These are phyloP conservation scores for Morone saxatilis DNA, from an alignment of 2,113 vertebrate species.

Conservation along the genomic window DNA sequence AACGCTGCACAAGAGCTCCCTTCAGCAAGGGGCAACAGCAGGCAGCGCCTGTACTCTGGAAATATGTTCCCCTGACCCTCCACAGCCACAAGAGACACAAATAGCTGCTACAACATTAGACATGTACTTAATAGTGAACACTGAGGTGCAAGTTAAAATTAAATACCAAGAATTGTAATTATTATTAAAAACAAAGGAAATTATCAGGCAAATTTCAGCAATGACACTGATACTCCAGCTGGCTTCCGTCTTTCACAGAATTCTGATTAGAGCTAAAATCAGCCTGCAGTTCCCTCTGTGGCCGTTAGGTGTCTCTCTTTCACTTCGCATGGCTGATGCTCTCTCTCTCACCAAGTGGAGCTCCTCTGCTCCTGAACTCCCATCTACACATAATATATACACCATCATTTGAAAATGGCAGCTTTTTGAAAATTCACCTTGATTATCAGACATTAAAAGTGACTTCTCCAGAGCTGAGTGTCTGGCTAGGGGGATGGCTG, in stretches of 20 bases:
- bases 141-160: not conserved
- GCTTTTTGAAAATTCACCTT: constrained; percentile 96
- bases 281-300: constrained; percentile 71
- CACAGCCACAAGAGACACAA: constrained; percentile 38
- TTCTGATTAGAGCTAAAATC: constrained; percentile 24
- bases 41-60: constrained; percentile 42
- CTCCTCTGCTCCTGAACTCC: constrained; percentile 79
- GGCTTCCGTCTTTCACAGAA: constrained; percentile 29
- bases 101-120: constrained; percentile 26
- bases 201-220: constrained; percentile 35
- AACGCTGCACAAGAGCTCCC: constrained; percentile 62
- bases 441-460: constrained; percentile 95
- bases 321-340: constrained; percentile 82
- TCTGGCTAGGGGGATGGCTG: constrained; percentile 93
- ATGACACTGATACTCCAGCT: constrained; percentile 57
- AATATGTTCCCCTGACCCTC: constrained; percentile 38
- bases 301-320: constrained; percentile 92
- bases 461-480: constrained; percentile 93
- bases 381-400: constrained; percentile 89
- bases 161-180: not conserved
- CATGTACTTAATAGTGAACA: not conserved
- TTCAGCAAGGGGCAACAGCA: constrained; percentile 64
- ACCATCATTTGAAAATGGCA: constrained; percentile 95
- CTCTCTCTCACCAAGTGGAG: constrained; percentile 72
- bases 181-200: constrained; percentile 50